Base-by-base conservation (phyloP, 2,797 vertebrate species). In the Channallabes apus region DNA sequence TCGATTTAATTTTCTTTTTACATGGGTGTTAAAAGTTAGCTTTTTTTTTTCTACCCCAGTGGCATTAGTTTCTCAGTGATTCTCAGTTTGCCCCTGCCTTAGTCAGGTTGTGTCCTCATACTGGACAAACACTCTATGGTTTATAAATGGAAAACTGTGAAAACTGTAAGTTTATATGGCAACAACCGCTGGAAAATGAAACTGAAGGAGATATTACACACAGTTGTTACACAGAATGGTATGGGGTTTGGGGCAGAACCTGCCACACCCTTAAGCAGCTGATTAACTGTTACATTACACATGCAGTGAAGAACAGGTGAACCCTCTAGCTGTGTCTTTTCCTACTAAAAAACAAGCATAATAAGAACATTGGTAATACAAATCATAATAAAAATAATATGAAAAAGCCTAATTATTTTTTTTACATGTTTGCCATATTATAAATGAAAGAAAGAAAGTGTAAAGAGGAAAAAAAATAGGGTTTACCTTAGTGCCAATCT, bases 401-500 rank as follows among this genome's bases (percentile, higher is more conserved):
- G 22, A 46, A 4, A 20, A 65, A 29, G 15, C 46, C 2, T 54
- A 76, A 58, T 24, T 17, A 11, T 32, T 17, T 69, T 76, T 22
- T 32, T 4, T 32, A 54, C 3, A 46, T 38, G 5, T 65, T 18
- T 65, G 3, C 41, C 5, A 35, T 38, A 77, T 54, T 11, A 65
- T 27, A 24, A 75, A 29, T 73, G 32, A 22, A 76, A 22, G 67
- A n/a, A 67, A 18, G 12, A 77, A 79, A 59, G 29, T 6, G 4
- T 56, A 67, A 58, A 24, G 22, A 80, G 27, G n/a, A n/a, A 59
- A 41, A 0, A 35, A 6, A n/a, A 18, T 11, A 6, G 9, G 1
- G 41, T 51, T 54, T 90, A 96, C 97, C 97, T 97, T 98, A 58
- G 97, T 97, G 46, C 97, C 97, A 72, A 98, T 98, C 94, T 98